Conservation (phyloP, 2,888 invertebrate genomes). For the Ceraclea dissimilis region DNA sequence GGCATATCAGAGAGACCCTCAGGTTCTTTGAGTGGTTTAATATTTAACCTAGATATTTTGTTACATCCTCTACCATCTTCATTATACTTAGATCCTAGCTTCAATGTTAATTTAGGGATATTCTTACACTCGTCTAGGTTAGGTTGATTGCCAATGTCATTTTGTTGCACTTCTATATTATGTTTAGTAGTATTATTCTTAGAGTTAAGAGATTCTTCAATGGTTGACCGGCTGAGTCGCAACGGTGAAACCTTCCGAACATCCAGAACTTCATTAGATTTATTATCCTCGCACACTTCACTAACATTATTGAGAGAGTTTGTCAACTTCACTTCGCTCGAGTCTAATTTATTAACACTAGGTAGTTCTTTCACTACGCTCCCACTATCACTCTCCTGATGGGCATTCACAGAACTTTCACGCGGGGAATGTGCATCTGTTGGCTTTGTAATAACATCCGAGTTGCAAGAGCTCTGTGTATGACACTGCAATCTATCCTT, state of each 20-base stretch:
- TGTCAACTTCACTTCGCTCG: not conserved
- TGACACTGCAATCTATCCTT: not conserved
- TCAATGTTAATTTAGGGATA: slow-evolving; percentile 47
- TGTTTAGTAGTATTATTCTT: slow-evolving; percentile 2
- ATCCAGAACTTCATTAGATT: slow-evolving; percentile 22
- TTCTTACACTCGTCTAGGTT: slow-evolving; percentile 31
- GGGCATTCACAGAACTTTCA: not conserved
- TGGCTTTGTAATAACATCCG: not conserved
- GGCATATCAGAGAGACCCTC: slow-evolving; percentile 21
- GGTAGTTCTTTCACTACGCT: not conserved
- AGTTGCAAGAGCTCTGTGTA: not conserved
- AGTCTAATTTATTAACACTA: not conserved
- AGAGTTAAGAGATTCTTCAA: slow-evolving; percentile 17
- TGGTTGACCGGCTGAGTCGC: slow-evolving; percentile 11
- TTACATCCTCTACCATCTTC: slow-evolving; percentile 38
- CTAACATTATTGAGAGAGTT: not conserved
- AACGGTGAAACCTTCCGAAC: slow-evolving; percentile 23
- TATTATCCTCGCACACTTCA: slow-evolving; percentile 5
- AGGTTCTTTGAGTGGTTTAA: slow-evolving; percentile 36
- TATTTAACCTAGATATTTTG: slow-evolving; percentile 38
- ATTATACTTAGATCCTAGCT: slow-evolving; percentile 36
- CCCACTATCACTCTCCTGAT: not conserved
- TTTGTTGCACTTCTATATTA: slow-evolving; percentile 7
- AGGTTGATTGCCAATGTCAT: slow-evolving; percentile 8
- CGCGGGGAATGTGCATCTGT: not conserved